Evolutionary conservation across 2,888 invertebrate genomes (phyloP).

Genomic region (Meteorus colon): DNA sequence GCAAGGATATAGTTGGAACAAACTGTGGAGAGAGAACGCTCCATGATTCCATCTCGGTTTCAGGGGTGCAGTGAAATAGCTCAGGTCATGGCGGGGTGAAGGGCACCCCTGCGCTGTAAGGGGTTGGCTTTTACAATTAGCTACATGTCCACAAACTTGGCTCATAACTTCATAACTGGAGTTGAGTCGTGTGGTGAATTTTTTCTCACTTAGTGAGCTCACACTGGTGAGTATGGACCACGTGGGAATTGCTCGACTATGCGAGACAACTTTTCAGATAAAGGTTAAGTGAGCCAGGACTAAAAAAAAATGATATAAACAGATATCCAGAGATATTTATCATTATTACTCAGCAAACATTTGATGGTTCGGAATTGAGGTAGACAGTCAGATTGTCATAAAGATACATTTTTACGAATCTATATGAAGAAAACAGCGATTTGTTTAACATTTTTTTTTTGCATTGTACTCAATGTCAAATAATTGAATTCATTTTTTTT

Average conservation of each 20-base stretch:
- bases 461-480: too few relatives aligned
- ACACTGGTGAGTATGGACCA: slow-evolving; percentile 2
- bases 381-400: too few relatives aligned
- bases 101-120: slow-evolving; percentile 20
- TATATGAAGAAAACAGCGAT: too few relatives aligned
- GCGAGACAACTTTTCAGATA: slow-evolving; percentile 18
- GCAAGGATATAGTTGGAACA: slow-evolving; percentile 32
- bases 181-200: slow-evolving; percentile 16
- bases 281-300: slow-evolving; percentile 7
- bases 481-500: too few relatives aligned
- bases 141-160: slow-evolving; percentile 47
- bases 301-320: slow-evolving; percentile 8
- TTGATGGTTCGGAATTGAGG: background rate
- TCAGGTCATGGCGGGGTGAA: slow-evolving; percentile 17
- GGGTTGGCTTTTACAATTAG: slow-evolving; percentile 53
- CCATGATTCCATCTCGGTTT: background rate
- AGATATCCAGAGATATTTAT: background rate
- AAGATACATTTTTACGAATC: too few relatives aligned
- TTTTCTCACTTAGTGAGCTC: slow-evolving; percentile 30
- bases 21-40: slow-evolving; percentile 17
- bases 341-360: background rate
- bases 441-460: too few relatives aligned
- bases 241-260: slow-evolving; percentile 26
- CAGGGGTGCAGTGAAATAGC: slow-evolving; percentile 23
- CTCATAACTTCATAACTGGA: slow-evolving; percentile 43